Base-by-base conservation (phyloP, 2,797 vertebrate species). In the Sebastes reedi region DNA sequence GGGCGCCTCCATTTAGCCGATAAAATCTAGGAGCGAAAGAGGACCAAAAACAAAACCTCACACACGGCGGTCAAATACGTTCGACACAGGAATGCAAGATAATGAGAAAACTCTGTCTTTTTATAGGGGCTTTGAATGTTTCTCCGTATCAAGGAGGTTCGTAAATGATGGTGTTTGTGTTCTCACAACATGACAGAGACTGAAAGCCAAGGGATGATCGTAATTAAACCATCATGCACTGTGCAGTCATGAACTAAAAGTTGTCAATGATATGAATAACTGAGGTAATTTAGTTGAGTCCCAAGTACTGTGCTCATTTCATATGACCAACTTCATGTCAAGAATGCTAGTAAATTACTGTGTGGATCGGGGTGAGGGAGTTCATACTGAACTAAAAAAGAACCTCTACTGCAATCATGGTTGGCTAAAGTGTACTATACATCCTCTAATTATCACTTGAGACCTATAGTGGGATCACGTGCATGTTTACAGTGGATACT, bases 1-100 rank as follows among this genome's bases (percentile, higher is more conserved):
- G 90, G 88, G 91, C 87, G 4, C 82, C 86, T 87, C 90, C 86
- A 88, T 92, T 92, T 86, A 67, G 71, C 79, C 83, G 93, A 94
- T 94, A 90, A 81, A 90, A 94, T 91, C 88, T 91, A 9, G 50
- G 74, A 79, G 66, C 6, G 39, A 81, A 70, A 42, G 65, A 85
- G 74, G 81, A 83, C 18, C 18, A 1, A 92, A 91, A 86, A 86
- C 86, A 87, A 88, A 93, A 89, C 82, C 88, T 73, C 84, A 81
- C 89, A 90, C 70, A 24, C 61, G n/a, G 84, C 64, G 50, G 76
- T 79, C 78, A 77, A 89, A 81, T 83, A 59, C 81, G 64, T 80
- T 81, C n/a, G 30, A 86, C 75, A 60, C 61, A 73, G 85, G 80
- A 91, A 87, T 80, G 80, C 34, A 7, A 54, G 72, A 80, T 85